Evolutionary conservation across 2,888 invertebrate genomes (phyloP).

Genomic region (Pardosa pseudoannulata): DNA sequence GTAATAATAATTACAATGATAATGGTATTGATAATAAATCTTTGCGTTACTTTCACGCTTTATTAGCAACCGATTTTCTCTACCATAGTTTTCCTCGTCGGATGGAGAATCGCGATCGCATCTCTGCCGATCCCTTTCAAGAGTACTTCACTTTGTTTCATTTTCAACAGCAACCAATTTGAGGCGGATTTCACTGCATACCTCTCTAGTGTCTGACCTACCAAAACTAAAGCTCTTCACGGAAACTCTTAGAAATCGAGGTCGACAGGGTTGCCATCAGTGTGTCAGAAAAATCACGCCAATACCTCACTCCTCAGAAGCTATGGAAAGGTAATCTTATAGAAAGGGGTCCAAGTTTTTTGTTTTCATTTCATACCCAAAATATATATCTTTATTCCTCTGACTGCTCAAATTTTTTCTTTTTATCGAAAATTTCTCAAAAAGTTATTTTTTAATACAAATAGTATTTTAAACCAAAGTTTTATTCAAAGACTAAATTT

Average conservation of each 20-base stretch:
- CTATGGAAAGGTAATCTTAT: too few relatives aligned
- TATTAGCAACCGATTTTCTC: neutral
- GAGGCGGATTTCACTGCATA: constrained; percentile 2
- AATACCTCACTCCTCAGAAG: neutral
- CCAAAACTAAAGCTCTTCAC: neutral
- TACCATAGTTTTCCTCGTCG: neutral
- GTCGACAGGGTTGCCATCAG: neutral
- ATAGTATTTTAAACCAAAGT: too few relatives aligned
- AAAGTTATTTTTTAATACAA: too few relatives aligned
- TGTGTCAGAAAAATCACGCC: neutral
- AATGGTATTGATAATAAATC: too few relatives aligned
- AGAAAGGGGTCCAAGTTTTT: too few relatives aligned
- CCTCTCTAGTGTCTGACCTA: neutral
- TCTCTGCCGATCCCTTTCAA: neutral
- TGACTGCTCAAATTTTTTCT: too few relatives aligned
- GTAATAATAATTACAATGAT: too few relatives aligned
- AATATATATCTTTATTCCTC: too few relatives aligned
- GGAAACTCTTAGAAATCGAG: neutral
- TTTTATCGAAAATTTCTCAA: too few relatives aligned
- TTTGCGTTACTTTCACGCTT: neutral
- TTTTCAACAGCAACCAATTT: neutral
- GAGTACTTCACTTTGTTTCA: neutral
- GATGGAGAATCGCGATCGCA: neutral
- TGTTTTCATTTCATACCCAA: too few relatives aligned
- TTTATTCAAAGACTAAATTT: too few relatives aligned